Base-by-base conservation (phyloP, 2,113 vertebrate genomes). In the Aphyosemion australe region DNA sequence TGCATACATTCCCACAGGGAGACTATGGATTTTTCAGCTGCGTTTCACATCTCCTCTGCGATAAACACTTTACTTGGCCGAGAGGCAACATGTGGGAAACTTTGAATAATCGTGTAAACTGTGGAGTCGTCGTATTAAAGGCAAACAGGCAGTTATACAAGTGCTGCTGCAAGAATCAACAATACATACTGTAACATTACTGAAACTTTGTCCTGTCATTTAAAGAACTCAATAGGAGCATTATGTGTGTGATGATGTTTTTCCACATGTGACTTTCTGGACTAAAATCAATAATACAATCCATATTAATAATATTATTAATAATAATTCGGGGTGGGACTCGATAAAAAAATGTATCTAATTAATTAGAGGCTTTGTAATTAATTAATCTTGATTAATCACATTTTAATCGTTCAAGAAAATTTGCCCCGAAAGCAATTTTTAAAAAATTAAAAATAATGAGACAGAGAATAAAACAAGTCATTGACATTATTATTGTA, bases 51-150 rank as follows among this genome's bases (percentile, higher is more conserved):
- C 78, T 74, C 74, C 64, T 65, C 68, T 61, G 69, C 81, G 82
- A 87, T 79, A 87, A 87, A 79, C 56, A 85, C 67, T 84, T 56
- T 74, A 65, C 50, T 61, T 79, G 56, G 80, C 87, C 76, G 64
- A 64, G 78, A 88, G 71, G 71, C 63, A 84, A 63, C 39, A 67
- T 74, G 69, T 52, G 65, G 53, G 32, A 61, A 61, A 68, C 39
- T 74, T 47, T 56, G 70, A 75, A 80, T 87, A 78, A 88, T 66
- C 65, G 66, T 58, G 46, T 43, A 41, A 75, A 39, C 66, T 48
- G 48, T 13, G 4, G 6, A 58, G 62, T 45, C n/a, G n/a, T n/a
- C 61, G 12, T n/a, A 41, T 43, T 67, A 4, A 64, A 54, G 41
- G 49, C 60, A 57, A 58, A 32, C 62, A 57, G 46, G n/a, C 12